Evolutionary conservation across 2,888 invertebrate genomes (phyloP).

Genomic region (Mylabris sibirica): DNA sequence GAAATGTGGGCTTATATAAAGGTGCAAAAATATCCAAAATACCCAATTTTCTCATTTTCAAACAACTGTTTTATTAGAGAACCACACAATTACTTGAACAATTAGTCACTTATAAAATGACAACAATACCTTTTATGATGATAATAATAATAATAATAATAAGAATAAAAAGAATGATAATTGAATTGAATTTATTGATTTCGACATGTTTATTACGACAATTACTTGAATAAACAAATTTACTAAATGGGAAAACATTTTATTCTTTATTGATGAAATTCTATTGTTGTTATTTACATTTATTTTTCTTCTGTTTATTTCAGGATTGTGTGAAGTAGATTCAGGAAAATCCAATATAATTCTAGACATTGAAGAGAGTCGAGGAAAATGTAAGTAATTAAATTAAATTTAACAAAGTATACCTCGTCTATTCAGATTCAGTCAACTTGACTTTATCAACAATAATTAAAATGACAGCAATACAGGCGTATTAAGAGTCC

Average conservation of each 20-base stretch:
- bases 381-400: constrained; percentile 78
- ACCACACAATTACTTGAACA: neutral
- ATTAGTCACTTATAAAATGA: neutral
- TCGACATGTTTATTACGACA: neutral
- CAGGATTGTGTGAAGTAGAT: constrained; percentile 83
- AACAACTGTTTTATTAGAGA: neutral
- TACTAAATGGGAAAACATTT: neutral
- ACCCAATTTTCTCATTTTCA: neutral
- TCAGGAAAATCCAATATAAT: constrained; percentile 89
- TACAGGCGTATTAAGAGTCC: too few species aligned
- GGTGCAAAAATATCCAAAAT: neutral
- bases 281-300: neutral
- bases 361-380: constrained; percentile 88
- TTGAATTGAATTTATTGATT: constrained; percentile 8
- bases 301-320: constrained; percentile 32
- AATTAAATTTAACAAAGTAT: too few species aligned
- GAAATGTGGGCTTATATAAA: neutral
- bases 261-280: neutral
- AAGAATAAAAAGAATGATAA: neutral
- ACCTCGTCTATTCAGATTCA: too few species aligned
- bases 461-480: too few species aligned
- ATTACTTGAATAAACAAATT: neutral
- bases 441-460: too few species aligned
- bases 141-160: neutral
- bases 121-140: neutral